Base-by-base conservation (phyloP, 2,797 vertebrate species). In the Gymnoscopelus braueri region DNA sequence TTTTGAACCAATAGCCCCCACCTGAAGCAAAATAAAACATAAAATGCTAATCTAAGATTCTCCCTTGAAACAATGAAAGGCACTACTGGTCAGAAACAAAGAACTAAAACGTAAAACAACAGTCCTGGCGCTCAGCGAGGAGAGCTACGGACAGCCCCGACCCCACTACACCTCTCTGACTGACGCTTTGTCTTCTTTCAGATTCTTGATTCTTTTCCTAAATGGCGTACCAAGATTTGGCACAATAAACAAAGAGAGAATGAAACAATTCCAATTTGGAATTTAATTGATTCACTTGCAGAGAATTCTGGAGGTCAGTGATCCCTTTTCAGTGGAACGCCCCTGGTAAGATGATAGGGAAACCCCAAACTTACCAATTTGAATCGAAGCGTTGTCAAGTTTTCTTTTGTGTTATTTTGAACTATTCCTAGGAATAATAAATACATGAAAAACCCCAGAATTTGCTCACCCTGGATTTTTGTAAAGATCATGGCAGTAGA, bases 351-450 rank as follows among this genome's bases (percentile, higher is more conserved):
- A 87, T 93, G 94, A 71, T 92, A 91, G 90, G 88, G 95, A 96
- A 95, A 91, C 81, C 84, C 67, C 88, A 95, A 95, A 95, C 92
- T 96, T 94, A 96, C 93, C 94, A 94, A 75, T 94, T 93, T 56
- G 83, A 93, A 93, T 95, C 94, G 94, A 96, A 95, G 94, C 93
- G 95, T 95, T 90, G 94, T 97, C 97, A 98, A 97, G 96, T 97
- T 97, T 97, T 94, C 95, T 94, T 90, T 94, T 90, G 95, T 90
- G 95, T 96, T 96, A 88, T 96, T 95, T 95, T 95, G 91, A 97
- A 95, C 97, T 98, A 98, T 99, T 99, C 96, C 96, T 98, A 98
- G 97, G 97, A 98, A 99, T 98, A 98, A 99, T 98, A 98, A 98
- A 98, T 96, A 97, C 95, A 96, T 94, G 94, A 96, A 96, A 97